Evolutionary conservation across 1,140 invertebrate genomes (phyloP).

Genomic region (Drosophila ercepeae): DNA sequence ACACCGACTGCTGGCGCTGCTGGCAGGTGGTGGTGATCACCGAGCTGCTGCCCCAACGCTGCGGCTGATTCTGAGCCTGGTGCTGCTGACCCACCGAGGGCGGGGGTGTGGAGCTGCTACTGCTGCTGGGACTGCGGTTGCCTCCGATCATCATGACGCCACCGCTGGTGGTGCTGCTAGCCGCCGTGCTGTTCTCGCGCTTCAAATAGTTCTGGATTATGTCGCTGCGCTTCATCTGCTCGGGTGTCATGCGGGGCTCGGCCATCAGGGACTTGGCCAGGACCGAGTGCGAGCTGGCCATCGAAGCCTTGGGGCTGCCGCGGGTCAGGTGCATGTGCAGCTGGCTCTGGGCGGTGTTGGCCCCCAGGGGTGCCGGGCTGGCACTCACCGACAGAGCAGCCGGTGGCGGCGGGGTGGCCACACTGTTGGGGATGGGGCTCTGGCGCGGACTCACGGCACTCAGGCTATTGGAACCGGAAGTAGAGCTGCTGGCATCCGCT

Average conservation of each 20-base stretch:
- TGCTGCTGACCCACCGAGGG: slow-evolving; percentile 33
- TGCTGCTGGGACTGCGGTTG: slow-evolving; percentile 68
- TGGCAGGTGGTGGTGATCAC: slow-evolving; percentile 85
- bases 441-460: slow-evolving; percentile 63
- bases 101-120: slow-evolving; percentile 32
- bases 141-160: slow-evolving; percentile 22
- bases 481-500: slow-evolving; percentile 84
- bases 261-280: slow-evolving; percentile 94
- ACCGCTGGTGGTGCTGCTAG: slow-evolving; percentile 59
- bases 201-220: slow-evolving; percentile 96
- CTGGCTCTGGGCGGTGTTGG: slow-evolving; percentile 80
- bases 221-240: slow-evolving; percentile 94
- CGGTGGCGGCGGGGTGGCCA: slow-evolving; percentile 82
- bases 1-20: slow-evolving; percentile 82
- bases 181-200: slow-evolving; percentile 85
- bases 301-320: slow-evolving; percentile 72
- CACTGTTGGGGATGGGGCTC: slow-evolving; percentile 55
- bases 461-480: slow-evolving; percentile 48
- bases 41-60: slow-evolving; percentile 67
- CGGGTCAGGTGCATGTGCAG: slow-evolving; percentile 85
- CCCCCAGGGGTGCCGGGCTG: slow-evolving; percentile 47
- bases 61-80: slow-evolving; percentile 19
- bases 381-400: slow-evolving; percentile 15
- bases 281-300: slow-evolving; percentile 94
- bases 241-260: slow-evolving; percentile 93